Evolutionary conservation across 1,140 invertebrate species (phyloP).

Genomic region (Camponotus floridanus): DNA sequence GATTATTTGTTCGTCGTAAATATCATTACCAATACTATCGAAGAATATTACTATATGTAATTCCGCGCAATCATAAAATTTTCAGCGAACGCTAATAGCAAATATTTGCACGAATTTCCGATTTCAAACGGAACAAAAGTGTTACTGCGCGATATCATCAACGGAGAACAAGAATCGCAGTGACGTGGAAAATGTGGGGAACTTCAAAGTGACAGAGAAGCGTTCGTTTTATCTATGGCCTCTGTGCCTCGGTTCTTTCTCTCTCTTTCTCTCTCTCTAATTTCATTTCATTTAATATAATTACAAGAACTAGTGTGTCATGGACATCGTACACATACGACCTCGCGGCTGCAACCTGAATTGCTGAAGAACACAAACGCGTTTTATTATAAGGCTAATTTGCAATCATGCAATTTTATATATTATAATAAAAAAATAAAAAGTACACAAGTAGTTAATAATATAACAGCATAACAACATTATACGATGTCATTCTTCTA

Average conservation of each 20-base stretch:
- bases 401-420: conserved; percentile 38
- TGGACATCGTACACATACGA: background rate
- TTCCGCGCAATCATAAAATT: conserved; percentile 48
- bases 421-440: background rate
- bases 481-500: background rate
- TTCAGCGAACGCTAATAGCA: conserved; percentile 53
- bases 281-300: conserved; percentile 64
- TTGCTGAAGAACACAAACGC: conserved; percentile 27
- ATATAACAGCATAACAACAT: background rate
- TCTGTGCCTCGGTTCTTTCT: conserved; percentile 4
- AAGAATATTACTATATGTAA: conserved; percentile 36
- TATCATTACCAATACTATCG: conserved; percentile 33
- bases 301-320: conserved; percentile 48
- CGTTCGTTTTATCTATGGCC: conserved; percentile 51
- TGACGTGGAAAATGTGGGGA: conserved; percentile 50
- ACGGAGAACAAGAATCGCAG: conserved; percentile 64
- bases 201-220: conserved; percentile 58
- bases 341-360: background rate
- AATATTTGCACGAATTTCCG: conserved; percentile 45
- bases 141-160: conserved; percentile 54
- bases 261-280: conserved; percentile 17
- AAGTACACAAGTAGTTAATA: conserved; percentile 12
- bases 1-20: conserved; percentile 51
- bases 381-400: conserved; percentile 47
- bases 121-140: conserved; percentile 43